Evolutionary conservation across 2,113 vertebrate genomes (phyloP), one percentile per base, ranked within the genome.

Genomic region (Centropus unirufus): DNA sequence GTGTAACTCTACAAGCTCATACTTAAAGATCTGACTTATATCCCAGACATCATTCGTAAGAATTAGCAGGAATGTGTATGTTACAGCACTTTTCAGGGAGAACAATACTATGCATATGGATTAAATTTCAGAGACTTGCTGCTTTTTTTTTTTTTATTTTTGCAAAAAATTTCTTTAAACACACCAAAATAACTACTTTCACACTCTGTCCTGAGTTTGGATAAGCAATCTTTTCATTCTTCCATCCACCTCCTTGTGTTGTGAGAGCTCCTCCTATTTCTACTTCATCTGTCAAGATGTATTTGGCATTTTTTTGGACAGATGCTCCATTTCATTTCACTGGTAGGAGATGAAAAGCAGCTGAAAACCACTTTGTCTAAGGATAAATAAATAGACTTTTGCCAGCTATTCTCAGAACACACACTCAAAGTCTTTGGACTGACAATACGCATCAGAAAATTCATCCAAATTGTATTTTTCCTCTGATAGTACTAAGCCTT

Each of bases 401-500:
- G 83, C 42, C 49, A 89, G 81, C 49, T 57, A 54, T 72, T 89
- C 42, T 86, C 67, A 86, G 52, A 94, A 74, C 27, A 46, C 68
- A 73, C 1, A 26, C 39, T 83, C 47, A 75, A 93, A 84, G 84
- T 75, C 70, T 90, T 61, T 42, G 61, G 49, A 61, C 69, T 96
- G 83, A 78, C 64, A 82, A 52, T 47, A 80, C 52, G 5, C 68
- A 75, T 36, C 54, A 76, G 61, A 93, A 83, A 87, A 73, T 57
- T 75, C 54, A 83, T 83, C 61, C 52, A 75, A 96, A 75, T 12
- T 27, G n/a, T 75, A 75, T 93, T 92, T 95, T 95, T 84, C 57
- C 51, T 83, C 54, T 78, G 83, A 39, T 70, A 61, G 39, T 68
- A 67, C 59, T 83, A 95, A 96, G 87, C 93, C 86, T 96, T 85